phyloP scores from a whole-genome alignment of 1,140 invertebrate genomes.

The Drosophila santomea region DNA sequence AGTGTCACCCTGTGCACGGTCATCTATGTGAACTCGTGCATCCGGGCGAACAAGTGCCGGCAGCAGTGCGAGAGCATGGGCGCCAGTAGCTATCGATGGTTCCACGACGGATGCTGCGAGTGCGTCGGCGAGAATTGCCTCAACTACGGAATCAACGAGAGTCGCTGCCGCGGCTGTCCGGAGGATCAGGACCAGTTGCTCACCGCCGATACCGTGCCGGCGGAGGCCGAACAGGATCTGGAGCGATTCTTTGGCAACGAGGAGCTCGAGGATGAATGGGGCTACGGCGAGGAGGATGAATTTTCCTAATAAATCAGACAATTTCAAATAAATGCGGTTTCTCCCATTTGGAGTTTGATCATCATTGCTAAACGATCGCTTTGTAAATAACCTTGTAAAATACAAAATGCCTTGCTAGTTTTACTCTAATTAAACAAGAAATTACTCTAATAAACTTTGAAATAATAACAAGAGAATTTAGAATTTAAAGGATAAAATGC shows the following conservation, averaged over 20 bases:
- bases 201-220: conserved; percentile 10
- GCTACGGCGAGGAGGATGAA: conserved; percentile 67
- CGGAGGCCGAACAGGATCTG: conserved; percentile 60
- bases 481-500: background rate
- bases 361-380: background rate
- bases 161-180: conserved; percentile 75
- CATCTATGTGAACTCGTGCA: conserved; percentile 95
- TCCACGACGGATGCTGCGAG: conserved; percentile 98
- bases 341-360: background rate
- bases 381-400: background rate
- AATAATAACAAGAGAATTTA: too few species aligned
- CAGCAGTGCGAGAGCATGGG: conserved; percentile 83
- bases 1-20: conserved; percentile 95
- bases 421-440: background rate
- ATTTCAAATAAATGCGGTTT: background rate
- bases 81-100: conserved; percentile 89
- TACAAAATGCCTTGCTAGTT: background rate
- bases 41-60: conserved; percentile 92
- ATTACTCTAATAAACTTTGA: background rate
- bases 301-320: background rate
- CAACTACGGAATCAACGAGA: conserved; percentile 96
- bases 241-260: conserved; percentile 57
- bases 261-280: conserved; percentile 61
- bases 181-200: conserved; percentile 61
- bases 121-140: conserved; percentile 95